Base-by-base conservation (phyloP, 2,113 vertebrate species). In the Colius striatus region DNA sequence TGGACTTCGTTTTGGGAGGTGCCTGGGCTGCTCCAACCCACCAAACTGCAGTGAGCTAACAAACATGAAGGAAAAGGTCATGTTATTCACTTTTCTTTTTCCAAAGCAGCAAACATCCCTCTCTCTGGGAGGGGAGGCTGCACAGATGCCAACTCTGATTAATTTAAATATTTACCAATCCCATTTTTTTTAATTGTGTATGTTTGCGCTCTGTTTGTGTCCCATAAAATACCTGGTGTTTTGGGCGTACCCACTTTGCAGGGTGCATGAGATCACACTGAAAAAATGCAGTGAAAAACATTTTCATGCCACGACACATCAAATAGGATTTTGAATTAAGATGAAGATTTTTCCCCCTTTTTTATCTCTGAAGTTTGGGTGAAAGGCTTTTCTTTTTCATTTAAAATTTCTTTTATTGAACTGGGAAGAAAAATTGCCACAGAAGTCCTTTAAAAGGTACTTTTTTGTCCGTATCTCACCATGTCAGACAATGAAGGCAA, bases 261-360 rank as follows among this genome's bases (percentile, higher is more conserved):
- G 97, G 96, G 97, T 79, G 98, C 94, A 97, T 99, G 98, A 99
- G 98, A 97, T 99, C 99, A 99, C 98, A 96, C 98, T 97, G 97
- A 96, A 99, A 99, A 99, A 99, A 99, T 99, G 98, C 98, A 98
- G 97, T 98, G 98, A 99, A 99, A 99, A 99, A 99, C 98, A 98
- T 98, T 97, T 98, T 99, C 99, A 89, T 99, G 99, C 98, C 98
- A 82, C 98, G 95, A 99, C 99, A 98, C 98, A 99, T 99, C 99
- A 96, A 98, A 98, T 98, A 97, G 98, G 98, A 98, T 98, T 99
- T 98, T 99, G 98, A 97, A 97, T 98, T 98, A 98, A 98, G 98
- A 97, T 98, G 96, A 97, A 95, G 96, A 98, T 97, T 98, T 97
- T 97, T 97, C 98, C 97, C 87, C 92, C 94, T 97, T 97, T 98